phyloP scores from a whole-genome alignment of 2,797 vertebrate species.

The Gallinago stenura region DNA sequence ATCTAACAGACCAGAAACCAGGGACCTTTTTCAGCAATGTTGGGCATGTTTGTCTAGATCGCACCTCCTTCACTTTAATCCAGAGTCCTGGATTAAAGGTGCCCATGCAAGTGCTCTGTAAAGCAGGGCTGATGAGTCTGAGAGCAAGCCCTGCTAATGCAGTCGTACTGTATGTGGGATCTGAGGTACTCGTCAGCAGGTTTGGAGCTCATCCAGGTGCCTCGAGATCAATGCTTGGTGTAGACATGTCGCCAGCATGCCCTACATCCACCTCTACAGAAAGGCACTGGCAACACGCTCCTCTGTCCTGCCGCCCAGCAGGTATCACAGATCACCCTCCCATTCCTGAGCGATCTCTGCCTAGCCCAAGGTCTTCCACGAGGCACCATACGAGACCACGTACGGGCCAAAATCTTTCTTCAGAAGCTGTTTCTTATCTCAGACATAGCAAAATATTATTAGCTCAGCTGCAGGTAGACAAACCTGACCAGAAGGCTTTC shows the following conservation, averaged over 20 bases:
- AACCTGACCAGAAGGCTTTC: background rate
- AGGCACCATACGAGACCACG: background rate
- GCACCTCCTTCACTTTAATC: background rate
- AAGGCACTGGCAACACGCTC: background rate
- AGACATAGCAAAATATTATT: background rate
- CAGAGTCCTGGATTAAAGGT: background rate
- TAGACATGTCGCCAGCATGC: background rate
- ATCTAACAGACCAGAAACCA: background rate
- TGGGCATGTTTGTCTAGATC: background rate
- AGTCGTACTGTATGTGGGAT: rapidly evolving
- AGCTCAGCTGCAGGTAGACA: background rate
- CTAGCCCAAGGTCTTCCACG: background rate
- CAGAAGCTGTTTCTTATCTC: background rate
- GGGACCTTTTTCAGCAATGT: background rate
- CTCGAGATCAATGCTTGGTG: background rate
- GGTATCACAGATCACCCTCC: rapidly evolving
- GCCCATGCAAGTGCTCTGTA: background rate
- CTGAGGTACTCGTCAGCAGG: background rate
- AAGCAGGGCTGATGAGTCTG: background rate
- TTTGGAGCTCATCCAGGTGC: background rate
- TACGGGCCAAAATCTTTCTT: background rate
- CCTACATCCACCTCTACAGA: background rate
- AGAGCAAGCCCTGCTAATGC: background rate
- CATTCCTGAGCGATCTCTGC: background rate
- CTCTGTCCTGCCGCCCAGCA: rapidly evolving